A percentile compares a stretch with the other conserved stretches of the same genome.
phyloP scores from a whole-genome alignment of 2,797 vertebrate species.

The Hippocampus kuda region DNA sequence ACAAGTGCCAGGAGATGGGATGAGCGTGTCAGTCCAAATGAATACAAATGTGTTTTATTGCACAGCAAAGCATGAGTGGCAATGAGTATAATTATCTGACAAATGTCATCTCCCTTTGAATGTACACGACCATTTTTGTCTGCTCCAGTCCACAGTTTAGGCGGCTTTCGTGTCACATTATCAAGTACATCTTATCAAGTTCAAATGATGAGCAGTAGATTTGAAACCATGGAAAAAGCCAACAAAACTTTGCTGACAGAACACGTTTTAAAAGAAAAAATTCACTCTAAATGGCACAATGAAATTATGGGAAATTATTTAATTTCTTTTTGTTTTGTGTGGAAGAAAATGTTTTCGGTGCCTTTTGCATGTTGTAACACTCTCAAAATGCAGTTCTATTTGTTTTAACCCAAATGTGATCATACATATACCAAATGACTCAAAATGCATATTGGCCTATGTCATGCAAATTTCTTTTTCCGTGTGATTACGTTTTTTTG shows the following conservation, averaged over 20 bases:
- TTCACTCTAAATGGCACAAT: background rate
- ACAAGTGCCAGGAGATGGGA: conserved; percentile 51
- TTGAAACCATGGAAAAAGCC: conserved; percentile 50
- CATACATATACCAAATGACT: background rate
- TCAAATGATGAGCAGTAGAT: conserved; percentile 45
- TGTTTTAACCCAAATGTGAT: background rate
- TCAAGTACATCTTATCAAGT: conserved; percentile 50
- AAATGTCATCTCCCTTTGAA: conserved; percentile 53
- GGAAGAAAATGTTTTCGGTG: background rate
- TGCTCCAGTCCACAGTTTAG: conserved; percentile 52
- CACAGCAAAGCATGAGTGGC: conserved; percentile 41
- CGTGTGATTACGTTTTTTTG: background rate
- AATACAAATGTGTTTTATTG: conserved; percentile 68
- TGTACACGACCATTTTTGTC: conserved; percentile 45
- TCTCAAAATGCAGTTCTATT: background rate
- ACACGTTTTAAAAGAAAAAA: conserved; percentile 17
- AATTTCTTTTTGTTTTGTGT: background rate
- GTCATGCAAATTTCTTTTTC: background rate
- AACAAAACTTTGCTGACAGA: conserved; percentile 27
- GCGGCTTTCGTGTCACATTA: conserved; percentile 42
- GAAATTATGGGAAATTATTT: background rate
- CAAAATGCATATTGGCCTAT: background rate
- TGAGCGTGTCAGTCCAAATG: conserved; percentile 62
- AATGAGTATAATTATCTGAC: conserved; percentile 62
- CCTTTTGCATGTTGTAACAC: background rate